Conservation (phyloP, 2,888 invertebrate species). For the Drosophila nr. fundita region DNA sequence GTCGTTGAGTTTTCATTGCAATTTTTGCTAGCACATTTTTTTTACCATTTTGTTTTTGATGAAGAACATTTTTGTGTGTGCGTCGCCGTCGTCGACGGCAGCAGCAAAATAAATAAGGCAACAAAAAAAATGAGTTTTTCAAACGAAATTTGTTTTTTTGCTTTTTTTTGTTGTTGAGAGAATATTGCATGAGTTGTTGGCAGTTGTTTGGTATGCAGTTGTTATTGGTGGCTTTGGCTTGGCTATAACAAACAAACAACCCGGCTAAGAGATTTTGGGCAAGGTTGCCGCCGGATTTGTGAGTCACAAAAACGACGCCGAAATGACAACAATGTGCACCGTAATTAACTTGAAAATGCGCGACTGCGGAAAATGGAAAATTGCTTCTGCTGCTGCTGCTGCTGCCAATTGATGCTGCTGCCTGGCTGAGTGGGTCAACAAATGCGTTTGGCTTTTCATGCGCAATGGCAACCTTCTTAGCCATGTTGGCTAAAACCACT, state of each 20-base stretch:
- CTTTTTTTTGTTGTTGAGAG: constrained; percentile 17
- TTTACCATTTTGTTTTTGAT: constrained; percentile 24
- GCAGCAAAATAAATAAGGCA: constrained; percentile 1
- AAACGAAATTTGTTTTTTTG: constrained; percentile 32
- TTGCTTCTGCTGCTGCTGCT: background rate
- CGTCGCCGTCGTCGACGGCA: background rate
- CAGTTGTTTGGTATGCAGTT: background rate
- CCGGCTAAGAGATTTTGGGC: constrained; percentile 41
- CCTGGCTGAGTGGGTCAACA: constrained; percentile 69
- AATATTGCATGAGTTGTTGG: constrained; percentile 49
- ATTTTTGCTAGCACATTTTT: constrained; percentile 13
- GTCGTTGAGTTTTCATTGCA: constrained; percentile 40
- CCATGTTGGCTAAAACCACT: constrained; percentile 76
- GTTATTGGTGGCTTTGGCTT: background rate
- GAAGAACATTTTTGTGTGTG: constrained; percentile 30
- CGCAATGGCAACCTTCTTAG: constrained; percentile 48
- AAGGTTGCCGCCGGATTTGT: constrained; percentile 39
- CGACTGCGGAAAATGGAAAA: constrained; percentile 52
- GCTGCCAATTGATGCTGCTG: constrained; percentile 13
- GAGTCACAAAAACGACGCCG: constrained; percentile 27
- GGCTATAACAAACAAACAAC: constrained; percentile 14
- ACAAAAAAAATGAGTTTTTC: constrained; percentile 43
- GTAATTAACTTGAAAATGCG: constrained; percentile 69
- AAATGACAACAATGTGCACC: constrained; percentile 69
- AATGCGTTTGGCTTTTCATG: constrained; percentile 56